These are phyloP conservation scores for Amphipyra berbera DNA, from an alignment of 2,888 invertebrate genomes.

Conservation along the genomic window DNA sequence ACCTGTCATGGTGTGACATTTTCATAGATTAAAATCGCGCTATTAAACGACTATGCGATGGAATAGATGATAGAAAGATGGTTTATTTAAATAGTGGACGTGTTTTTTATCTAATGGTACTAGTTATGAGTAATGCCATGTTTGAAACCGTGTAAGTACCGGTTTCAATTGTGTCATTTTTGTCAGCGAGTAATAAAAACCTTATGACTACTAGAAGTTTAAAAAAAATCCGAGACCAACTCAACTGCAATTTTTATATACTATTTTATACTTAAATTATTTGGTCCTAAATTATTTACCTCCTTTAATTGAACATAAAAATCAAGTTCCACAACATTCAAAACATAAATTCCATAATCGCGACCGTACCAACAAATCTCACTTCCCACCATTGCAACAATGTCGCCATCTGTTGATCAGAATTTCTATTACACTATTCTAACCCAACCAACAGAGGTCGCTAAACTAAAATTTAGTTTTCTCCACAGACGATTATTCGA, in stretches of 20 bases:
- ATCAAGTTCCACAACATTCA: background rate
- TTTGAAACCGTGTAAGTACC: constrained; percentile 48
- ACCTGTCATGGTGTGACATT: constrained; percentile 87
- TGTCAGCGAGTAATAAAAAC: background rate
- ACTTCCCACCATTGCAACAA: constrained; percentile 18
- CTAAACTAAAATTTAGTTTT: constrained; percentile 43
- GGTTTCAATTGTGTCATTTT: constrained; percentile 29
- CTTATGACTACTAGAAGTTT: background rate
- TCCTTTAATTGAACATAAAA: background rate
- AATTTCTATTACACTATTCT: constrained; percentile 31
- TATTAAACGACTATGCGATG: constrained; percentile 82
- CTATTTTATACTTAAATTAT: no score
- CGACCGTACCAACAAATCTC: constrained; percentile 4
- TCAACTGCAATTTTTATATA: no score
- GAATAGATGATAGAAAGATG: constrained; percentile 80
- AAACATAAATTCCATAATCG: constrained; percentile 14
- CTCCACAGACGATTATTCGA: constrained; percentile 26
- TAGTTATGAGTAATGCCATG: constrained; percentile 53
- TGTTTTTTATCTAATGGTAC: constrained; percentile 62
- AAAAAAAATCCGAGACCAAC: no score
- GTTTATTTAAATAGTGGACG: constrained; percentile 75
- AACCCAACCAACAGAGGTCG: constrained; percentile 49
- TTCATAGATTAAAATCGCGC: constrained; percentile 81
- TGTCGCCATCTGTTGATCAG: constrained; percentile 49
- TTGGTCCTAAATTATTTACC: background rate